A percentile compares a stretch with the other conserved stretches of the same genome.
Conservation (phyloP, 2,888 invertebrate genomes). For the Elmis aenea region DNA sequence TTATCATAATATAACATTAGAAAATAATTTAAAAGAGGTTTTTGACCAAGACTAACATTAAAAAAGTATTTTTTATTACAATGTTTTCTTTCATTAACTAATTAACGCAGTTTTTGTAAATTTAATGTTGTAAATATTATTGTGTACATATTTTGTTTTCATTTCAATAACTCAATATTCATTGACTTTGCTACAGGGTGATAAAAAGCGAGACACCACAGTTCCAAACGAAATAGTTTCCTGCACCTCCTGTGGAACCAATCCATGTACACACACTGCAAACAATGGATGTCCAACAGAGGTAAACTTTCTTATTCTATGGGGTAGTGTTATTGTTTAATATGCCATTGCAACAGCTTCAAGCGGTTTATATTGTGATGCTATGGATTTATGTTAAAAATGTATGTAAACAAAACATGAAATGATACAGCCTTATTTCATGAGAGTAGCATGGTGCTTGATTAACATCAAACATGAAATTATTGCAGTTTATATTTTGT, state of each 20-base stretch:
- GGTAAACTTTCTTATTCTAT: conserved; percentile 52
- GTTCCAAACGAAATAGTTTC: conserved; percentile 76
- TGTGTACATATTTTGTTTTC: not conserved
- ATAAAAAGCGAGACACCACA: conserved; percentile 78
- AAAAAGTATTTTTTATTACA: not conserved
- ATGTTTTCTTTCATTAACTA: not conserved
- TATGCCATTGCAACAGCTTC: no score
- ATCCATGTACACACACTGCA: conserved; percentile 79
- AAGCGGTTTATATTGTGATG: not conserved
- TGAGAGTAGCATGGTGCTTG: no score
- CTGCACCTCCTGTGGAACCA: conserved; percentile 76
- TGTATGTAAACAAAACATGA: not conserved
- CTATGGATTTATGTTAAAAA: not conserved
- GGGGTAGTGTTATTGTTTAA: not conserved
- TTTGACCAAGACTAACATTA: no score
- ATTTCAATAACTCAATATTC: not conserved
- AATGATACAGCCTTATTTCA: no score
- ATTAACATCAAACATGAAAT: no score
- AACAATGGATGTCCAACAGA: conserved; percentile 85
- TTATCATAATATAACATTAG: no score
- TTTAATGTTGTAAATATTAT: not conserved
- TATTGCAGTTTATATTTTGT: no score
- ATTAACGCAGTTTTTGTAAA: not conserved
- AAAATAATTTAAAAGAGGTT: no score
- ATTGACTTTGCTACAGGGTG: conserved; percentile 55